Evolutionary conservation across 2,888 invertebrate genomes (phyloP).

Genomic region (Acanthosoma haemorrhoidale): DNA sequence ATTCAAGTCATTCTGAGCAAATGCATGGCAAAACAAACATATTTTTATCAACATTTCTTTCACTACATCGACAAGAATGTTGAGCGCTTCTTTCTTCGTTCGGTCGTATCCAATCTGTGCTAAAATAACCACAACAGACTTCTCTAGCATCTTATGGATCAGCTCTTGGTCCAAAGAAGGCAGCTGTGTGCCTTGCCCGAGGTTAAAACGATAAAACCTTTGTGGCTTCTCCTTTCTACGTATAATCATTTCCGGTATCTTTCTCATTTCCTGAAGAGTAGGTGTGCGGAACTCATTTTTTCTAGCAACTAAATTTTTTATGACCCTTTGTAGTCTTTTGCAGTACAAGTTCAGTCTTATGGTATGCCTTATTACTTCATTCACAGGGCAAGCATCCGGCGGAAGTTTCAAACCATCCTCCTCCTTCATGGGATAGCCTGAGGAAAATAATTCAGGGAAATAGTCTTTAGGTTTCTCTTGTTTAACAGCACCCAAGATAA

Average conservation of each 20-base stretch:
- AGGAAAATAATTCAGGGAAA: background rate
- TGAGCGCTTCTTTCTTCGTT: background rate
- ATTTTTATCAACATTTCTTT: slow-evolving; percentile 10
- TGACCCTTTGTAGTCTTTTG: background rate
- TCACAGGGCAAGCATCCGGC: background rate
- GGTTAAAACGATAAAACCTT: slow-evolving; percentile 3
- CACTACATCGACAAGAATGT: slow-evolving; percentile 2
- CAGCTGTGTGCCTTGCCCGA: background rate
- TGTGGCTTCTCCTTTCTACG: slow-evolving; percentile 1
- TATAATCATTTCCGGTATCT: slow-evolving; percentile 2
- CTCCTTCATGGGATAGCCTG: background rate
- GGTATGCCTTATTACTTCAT: slow-evolving; percentile 23
- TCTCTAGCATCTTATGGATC: slow-evolving; percentile 16
- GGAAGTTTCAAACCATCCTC: background rate
- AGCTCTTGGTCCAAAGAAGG: background rate
- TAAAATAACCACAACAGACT: slow-evolving; percentile 14
- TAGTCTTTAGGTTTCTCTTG: slow-evolving; percentile 16
- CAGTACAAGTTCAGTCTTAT: slow-evolving; percentile 7
- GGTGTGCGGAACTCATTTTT: background rate
- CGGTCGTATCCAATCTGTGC: background rate
- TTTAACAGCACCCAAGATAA: slow-evolving; percentile 8
- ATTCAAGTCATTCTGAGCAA: slow-evolving; percentile 3
- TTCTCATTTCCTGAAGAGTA: background rate
- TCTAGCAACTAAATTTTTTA: background rate
- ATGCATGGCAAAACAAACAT: background rate